These are phyloP conservation scores for Pseudorasbora parva DNA, from an alignment of 2,113 vertebrate species.

Conservation along the genomic window DNA sequence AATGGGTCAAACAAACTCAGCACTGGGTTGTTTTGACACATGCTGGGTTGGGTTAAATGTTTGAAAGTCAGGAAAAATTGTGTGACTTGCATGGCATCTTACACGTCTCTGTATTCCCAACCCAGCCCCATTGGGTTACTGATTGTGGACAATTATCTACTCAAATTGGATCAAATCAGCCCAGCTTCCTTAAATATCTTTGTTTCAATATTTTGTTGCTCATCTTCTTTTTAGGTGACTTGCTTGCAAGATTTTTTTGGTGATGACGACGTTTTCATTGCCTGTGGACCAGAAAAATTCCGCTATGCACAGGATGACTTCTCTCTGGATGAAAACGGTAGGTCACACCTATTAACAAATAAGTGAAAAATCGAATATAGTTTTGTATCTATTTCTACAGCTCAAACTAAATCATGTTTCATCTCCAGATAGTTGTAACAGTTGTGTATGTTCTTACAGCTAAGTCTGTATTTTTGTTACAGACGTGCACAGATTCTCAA, in stretches of 20 bases:
- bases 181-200: not conserved
- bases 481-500: too few relatives aligned
- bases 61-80: not conserved
- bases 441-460: too few relatives aligned
- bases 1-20: not conserved
- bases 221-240: conserved; percentile 81
- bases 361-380: not conserved
- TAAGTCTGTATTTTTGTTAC: too few relatives aligned
- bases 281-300: conserved; percentile 97
- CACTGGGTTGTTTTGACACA: not conserved
- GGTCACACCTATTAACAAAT: conserved; percentile 38
- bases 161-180: too few relatives aligned
- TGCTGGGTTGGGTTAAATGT: not conserved
- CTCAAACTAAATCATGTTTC: too few relatives aligned
- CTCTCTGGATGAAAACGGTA: conserved; percentile 96
- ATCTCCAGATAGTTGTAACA: too few relatives aligned
- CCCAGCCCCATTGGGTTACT: not conserved
- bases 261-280: conserved; percentile 96
- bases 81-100: not conserved
- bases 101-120: not conserved
- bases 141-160: too few relatives aligned
- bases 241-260: conserved; percentile 99
- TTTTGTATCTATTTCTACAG: too few relatives aligned
- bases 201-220: conserved; percentile 13
- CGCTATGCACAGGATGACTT: conserved; percentile 98